Percentiles rank a stretch among this genome's conserved stretches.
Evolutionary conservation across 2,797 vertebrate genomes (phyloP).

Genomic region (Chelonia mydas): DNA sequence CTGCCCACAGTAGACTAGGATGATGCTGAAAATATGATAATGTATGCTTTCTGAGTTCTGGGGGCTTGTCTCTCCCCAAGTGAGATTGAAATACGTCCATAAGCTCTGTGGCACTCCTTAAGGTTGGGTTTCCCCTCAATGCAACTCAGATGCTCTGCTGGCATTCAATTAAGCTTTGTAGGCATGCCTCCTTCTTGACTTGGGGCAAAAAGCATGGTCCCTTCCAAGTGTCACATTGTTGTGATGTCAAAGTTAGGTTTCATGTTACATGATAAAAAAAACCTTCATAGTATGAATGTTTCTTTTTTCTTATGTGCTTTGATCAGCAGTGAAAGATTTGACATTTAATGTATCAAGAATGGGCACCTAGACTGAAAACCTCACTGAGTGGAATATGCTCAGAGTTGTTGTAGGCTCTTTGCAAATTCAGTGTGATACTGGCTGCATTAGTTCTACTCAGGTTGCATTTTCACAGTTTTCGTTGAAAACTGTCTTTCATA

Average conservation of each 20-base stretch:
- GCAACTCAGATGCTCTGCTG: background rate
- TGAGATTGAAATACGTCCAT: background rate
- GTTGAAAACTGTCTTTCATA: background rate
- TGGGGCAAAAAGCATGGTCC: too few relatives aligned
- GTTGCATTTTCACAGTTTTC: background rate
- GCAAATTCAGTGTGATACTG: background rate
- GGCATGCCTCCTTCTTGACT: background rate
- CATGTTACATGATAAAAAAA: background rate
- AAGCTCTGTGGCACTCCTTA: background rate
- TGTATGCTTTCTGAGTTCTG: background rate
- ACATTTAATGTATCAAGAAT: background rate
- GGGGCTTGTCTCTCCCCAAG: background rate
- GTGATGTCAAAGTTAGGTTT: background rate
- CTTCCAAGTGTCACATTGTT: too few relatives aligned
- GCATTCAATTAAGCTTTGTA: background rate
- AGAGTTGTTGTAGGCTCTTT: background rate
- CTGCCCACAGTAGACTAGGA: rapidly evolving
- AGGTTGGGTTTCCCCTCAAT: background rate
- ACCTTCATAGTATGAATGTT: background rate
- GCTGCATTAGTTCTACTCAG: background rate
- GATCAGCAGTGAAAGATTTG: background rate
- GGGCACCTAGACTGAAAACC: background rate
- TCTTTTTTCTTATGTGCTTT: background rate
- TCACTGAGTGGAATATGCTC: background rate
- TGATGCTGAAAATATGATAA: background rate